Evolutionary conservation across 1,140 invertebrate genomes (phyloP).

Genomic region (Bombus haemorrhoidalis): DNA sequence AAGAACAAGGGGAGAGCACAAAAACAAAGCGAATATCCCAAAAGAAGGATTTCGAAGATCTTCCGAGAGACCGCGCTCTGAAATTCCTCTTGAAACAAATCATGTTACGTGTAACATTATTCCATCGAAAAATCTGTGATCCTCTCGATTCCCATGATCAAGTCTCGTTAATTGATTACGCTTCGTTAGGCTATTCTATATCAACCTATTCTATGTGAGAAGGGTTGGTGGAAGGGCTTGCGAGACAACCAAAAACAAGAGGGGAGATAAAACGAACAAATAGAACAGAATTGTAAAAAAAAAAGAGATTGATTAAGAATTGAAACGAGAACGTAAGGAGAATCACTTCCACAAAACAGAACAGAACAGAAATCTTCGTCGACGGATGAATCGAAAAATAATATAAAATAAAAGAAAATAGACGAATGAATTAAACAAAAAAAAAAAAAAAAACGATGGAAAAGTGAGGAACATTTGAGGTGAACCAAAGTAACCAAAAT

Average conservation of each 20-base stretch:
- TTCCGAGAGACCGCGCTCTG: neutral
- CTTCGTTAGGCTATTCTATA: conserved; percentile 63
- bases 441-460: neutral
- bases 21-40: conserved; percentile 28
- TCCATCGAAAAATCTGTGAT: conserved; percentile 37
- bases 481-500: neutral
- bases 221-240: conserved; percentile 62
- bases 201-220: conserved; percentile 66
- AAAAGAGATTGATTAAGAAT: neutral
- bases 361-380: neutral
- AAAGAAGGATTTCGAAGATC: conserved; percentile 32
- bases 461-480: conserved; percentile 5
- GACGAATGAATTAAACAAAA: neutral
- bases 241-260: conserved; percentile 50
- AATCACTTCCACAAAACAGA: conserved; percentile 16
- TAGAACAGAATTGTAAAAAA: neutral
- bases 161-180: conserved; percentile 50
- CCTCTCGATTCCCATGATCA: conserved; percentile 54
- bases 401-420: neutral
- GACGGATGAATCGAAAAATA: neutral
- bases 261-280: conserved; percentile 17
- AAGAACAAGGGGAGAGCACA: neutral
- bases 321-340: neutral
- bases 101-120: neutral
- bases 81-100: conserved; percentile 6